Evolutionary conservation across 2,888 invertebrate species (phyloP).

Genomic region (Dicyrtomina minuta): DNA sequence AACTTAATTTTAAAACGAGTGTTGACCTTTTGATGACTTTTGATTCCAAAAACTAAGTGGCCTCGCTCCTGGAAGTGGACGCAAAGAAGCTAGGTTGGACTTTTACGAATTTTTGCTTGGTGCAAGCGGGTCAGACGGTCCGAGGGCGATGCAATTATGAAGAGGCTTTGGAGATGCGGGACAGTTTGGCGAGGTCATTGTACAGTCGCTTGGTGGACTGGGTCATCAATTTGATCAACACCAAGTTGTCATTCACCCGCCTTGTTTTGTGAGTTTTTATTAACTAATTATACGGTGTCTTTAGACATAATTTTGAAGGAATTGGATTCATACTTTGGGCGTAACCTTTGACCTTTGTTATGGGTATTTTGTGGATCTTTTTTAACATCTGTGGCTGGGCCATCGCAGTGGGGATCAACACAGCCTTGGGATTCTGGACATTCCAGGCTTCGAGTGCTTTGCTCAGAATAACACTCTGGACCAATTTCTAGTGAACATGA

Average conservation of each 20-base stretch:
- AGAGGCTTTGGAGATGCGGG: slow-evolving; percentile 80
- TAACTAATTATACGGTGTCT: slow-evolving; percentile 10
- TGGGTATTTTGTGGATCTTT: no score
- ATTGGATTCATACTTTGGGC: no score
- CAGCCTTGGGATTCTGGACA: slow-evolving; percentile 78
- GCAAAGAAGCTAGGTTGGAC: slow-evolving; percentile 82
- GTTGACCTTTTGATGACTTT: background rate
- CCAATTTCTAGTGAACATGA: slow-evolving; percentile 82
- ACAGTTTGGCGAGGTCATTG: slow-evolving; percentile 79
- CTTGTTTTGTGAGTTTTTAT: slow-evolving; percentile 78
- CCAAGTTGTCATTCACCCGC: slow-evolving; percentile 76
- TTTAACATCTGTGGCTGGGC: no score
- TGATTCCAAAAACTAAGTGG: slow-evolving; percentile 65
- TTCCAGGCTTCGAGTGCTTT: slow-evolving; percentile 92
- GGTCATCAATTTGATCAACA: slow-evolving; percentile 81
- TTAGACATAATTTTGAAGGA: no score
- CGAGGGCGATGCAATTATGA: slow-evolving; percentile 70
- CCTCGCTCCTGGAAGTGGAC: slow-evolving; percentile 74
- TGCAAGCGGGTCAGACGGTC: slow-evolving; percentile 71
- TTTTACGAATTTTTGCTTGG: slow-evolving; percentile 79
- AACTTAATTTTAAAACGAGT: no score
- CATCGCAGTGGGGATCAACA: slow-evolving; percentile 77
- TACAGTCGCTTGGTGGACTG: slow-evolving; percentile 86
- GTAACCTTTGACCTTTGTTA: no score
- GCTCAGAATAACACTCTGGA: slow-evolving; percentile 76